phyloP scores from a whole-genome alignment of 1,140 invertebrate genomes.

The Drosophila paulistorum region DNA sequence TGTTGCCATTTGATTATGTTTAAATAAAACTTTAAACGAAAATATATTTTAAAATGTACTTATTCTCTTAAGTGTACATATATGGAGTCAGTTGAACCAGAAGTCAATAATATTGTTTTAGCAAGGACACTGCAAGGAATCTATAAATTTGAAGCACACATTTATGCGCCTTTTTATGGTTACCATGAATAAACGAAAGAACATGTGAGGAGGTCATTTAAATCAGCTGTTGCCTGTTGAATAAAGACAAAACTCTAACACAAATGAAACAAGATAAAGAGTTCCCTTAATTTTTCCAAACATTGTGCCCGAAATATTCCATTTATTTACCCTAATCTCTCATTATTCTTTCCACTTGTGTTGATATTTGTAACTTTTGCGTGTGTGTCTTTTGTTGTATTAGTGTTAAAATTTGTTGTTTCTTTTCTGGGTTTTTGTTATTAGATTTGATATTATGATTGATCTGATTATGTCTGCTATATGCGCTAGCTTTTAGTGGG shows the following conservation, averaged over 20 bases:
- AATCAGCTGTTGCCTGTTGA: constrained; percentile 74
- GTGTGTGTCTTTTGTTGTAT: constrained; percentile 15
- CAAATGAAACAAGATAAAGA: constrained; percentile 32
- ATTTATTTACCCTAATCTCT: constrained; percentile 65
- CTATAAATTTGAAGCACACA: constrained; percentile 74
- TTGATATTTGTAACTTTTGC: constrained; percentile 25
- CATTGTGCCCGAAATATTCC: not conserved
- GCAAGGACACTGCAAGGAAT: constrained; percentile 77
- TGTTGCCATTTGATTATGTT: not conserved
- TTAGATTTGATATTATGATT: constrained; percentile 37
- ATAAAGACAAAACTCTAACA: not conserved
- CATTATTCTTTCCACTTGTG: constrained; percentile 57
- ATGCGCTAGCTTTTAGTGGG: not conserved
- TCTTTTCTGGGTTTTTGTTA: constrained; percentile 17
- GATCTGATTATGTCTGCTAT: constrained; percentile 11
- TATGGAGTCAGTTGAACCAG: constrained; percentile 49
- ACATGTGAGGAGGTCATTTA: constrained; percentile 20
- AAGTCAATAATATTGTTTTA: constrained; percentile 46
- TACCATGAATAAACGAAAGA: not conserved
- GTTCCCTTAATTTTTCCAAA: constrained; percentile 29
- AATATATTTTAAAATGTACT: not conserved
- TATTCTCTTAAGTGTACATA: constrained; percentile 40
- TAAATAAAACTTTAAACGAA: not conserved
- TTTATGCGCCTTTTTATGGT: constrained; percentile 43
- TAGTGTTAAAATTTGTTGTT: constrained; percentile 31